These are phyloP conservation scores for Andrena haemorrhoa DNA, from an alignment of 2,888 invertebrate genomes.

Conservation along the genomic window DNA sequence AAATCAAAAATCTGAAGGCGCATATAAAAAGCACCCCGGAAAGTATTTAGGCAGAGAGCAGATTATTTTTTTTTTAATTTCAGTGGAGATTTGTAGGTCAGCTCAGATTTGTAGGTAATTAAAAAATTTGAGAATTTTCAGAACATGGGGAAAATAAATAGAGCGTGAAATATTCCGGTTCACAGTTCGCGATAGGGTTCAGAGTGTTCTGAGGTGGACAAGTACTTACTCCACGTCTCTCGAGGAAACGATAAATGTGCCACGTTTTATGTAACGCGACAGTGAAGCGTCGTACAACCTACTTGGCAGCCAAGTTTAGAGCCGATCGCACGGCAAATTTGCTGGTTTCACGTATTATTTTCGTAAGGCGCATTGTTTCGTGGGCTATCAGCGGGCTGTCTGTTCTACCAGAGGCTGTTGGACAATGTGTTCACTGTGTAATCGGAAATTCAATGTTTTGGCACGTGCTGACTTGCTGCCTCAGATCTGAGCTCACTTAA, in stretches of 20 bases:
- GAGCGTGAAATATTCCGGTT: not conserved
- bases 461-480: not conserved
- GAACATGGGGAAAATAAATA: not conserved
- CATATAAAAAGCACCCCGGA: not conserved
- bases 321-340: slow-evolving; percentile 12
- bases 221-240: not conserved
- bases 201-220: slow-evolving; percentile 1
- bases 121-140: not conserved
- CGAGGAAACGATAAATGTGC: slow-evolving; percentile 30
- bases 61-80: too few species aligned
- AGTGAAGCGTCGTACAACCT: slow-evolving; percentile 47
- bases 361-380: slow-evolving; percentile 1
- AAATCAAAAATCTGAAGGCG: not conserved
- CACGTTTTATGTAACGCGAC: slow-evolving; percentile 50
- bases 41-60: too few species aligned
- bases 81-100: too few species aligned
- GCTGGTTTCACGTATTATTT: slow-evolving; percentile 12
- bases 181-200: not conserved
- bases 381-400: not conserved
- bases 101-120: not conserved
- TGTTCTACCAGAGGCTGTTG: not conserved
- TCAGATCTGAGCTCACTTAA: not conserved
- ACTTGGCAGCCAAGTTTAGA: slow-evolving; percentile 44
- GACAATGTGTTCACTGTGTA: not conserved
- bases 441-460: not conserved